Conservation (phyloP, 2,888 invertebrate species). For the Seladonia tumulorum region DNA sequence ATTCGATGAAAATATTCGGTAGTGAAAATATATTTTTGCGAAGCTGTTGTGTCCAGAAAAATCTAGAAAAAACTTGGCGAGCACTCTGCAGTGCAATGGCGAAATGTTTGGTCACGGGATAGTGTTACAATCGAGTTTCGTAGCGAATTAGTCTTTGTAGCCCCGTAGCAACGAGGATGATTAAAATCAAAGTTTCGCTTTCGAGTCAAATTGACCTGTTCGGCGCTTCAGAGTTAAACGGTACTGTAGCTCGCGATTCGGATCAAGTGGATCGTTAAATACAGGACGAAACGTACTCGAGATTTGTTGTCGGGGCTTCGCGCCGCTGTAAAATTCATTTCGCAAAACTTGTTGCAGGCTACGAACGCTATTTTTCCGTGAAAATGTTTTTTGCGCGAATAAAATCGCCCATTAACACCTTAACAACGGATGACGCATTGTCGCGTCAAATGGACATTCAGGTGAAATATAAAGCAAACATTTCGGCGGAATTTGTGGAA, state of each 20-base stretch:
- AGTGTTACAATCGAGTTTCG: not conserved
- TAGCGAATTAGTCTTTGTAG: not conserved
- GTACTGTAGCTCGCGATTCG: not conserved
- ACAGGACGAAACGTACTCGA: not conserved
- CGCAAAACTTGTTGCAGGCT: not conserved
- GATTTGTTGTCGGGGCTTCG: not conserved
- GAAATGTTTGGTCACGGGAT: not conserved
- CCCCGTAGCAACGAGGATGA: not conserved
- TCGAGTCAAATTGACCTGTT: not conserved
- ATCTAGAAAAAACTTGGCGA: not conserved
- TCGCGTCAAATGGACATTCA: not conserved
- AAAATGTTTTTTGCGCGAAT: not conserved
- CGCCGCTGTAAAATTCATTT: not conserved
- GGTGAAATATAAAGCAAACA: not conserved
- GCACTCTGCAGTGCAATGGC: not conserved
- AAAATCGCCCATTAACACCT: not conserved
- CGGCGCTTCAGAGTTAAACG: not conserved
- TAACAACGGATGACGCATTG: conserved; percentile 3
- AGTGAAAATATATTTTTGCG: not conserved
- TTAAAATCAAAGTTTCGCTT: not conserved
- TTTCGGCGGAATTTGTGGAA: not conserved
- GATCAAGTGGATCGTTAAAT: conserved; percentile 6
- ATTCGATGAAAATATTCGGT: not conserved
- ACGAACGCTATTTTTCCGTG: not conserved
- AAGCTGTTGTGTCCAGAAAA: not conserved